Base-by-base conservation (phyloP, 1,140 invertebrate genomes). In the Ephestia elutella region DNA sequence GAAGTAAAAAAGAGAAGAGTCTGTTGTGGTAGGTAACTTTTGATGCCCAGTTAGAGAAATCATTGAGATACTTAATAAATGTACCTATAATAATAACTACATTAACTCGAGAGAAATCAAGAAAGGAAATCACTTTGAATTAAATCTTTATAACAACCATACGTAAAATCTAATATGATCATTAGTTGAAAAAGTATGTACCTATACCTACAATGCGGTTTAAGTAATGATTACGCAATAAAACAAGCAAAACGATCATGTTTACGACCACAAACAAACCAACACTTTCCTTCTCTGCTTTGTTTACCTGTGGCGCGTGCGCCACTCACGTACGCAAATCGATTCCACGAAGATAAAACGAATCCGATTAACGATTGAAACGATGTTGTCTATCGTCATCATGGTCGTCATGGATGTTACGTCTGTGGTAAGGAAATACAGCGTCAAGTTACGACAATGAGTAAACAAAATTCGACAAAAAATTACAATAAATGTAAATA, bases 341-440 rank as follows among this genome's bases (percentile, higher is more conserved):
- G 38, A 44, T 44, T 44, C 38, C 15, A 15, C 15, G 38, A 44
- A 44, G n/a, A n/a, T 15, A 17, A 38, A 38, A 3, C 38, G n/a
- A 44, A 17, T 32, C 30, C 38, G 38, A 44, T 44, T 15, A 44
- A 15, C 38, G 38, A 44, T 44, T 44, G 15, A 44, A 44, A 15
- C 38, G 38, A 44, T 44, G 38, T 44, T 44, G 38, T 44, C 38
- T 44, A 44, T 17, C 38, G 38, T 44, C 38, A 44, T 44, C 15
- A 15, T 44, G 38, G 13, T 10, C 38, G 38, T 44, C 38, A 44
- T 15, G 38, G 38, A 44, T 7, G 38, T 17, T 44, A 15, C 13
- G 0, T 15, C 13, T 38, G 11, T 11, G 32, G 5, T 44, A 15
- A 17, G 38, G 13, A 44, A 44, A 44, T 17, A 11, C 15, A 13